Evolutionary conservation across 2,888 invertebrate species (phyloP).

Genomic region (Odontomyia ornata): DNA sequence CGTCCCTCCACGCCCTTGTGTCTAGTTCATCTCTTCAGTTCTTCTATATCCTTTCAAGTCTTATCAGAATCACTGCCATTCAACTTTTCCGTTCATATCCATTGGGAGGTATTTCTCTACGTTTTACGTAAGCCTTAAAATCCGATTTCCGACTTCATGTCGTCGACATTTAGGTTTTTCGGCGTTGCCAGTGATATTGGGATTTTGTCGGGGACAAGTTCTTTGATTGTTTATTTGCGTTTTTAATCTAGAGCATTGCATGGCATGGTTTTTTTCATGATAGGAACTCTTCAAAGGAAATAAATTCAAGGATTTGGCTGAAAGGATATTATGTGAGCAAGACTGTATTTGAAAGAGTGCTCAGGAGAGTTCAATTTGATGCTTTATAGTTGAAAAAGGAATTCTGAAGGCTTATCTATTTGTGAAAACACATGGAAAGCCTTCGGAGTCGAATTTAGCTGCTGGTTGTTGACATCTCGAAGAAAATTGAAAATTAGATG

Average conservation of each 20-base stretch:
- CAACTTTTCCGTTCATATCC: not conserved
- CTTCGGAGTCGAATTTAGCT: no score
- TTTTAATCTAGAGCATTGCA: not conserved
- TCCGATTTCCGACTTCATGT: conserved; percentile 22
- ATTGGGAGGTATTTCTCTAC: not conserved
- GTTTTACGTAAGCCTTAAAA: conserved; percentile 20
- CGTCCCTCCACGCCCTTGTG: not conserved
- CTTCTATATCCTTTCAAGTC: not conserved
- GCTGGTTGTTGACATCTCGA: no score
- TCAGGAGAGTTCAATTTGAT: no score
- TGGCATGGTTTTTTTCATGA: not conserved
- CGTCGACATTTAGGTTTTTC: not conserved
- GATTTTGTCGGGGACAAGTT: not conserved
- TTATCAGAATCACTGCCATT: not conserved
- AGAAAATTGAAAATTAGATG: no score
- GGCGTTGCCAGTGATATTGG: not conserved
- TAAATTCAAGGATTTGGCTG: not conserved
- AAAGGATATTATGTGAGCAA: not conserved
- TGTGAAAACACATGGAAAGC: no score
- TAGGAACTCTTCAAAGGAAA: not conserved
- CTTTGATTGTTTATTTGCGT: conserved; percentile 7
- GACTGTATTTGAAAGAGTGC: no score
- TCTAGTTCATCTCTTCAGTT: not conserved
- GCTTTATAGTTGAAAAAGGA: no score
- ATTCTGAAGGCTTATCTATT: no score